Percentiles rank a stretch among this genome's conserved stretches.
Conservation (phyloP, 2,888 invertebrate species). For the Mystacides longicornis region DNA sequence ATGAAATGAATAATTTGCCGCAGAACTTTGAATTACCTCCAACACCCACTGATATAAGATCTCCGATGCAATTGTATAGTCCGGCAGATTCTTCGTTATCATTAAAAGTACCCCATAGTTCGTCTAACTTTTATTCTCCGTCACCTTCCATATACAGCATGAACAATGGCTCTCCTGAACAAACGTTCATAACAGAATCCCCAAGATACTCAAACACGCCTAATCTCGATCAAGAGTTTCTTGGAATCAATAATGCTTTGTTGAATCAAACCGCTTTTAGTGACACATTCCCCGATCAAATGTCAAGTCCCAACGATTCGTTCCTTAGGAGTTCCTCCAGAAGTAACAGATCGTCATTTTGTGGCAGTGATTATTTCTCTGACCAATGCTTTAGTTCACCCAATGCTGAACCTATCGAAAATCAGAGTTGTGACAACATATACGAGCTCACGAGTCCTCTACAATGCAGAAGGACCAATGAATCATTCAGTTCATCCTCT, state of each 20-base stretch:
- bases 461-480: constrained; percentile 8
- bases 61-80: constrained; percentile 4
- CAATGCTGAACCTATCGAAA: constrained; percentile 5
- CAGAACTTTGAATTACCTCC: neutral
- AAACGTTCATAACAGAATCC: neutral
- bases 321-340: neutral
- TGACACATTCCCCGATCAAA: neutral
- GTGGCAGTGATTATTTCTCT: constrained; percentile 1
- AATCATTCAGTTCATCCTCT: constrained; percentile 18
- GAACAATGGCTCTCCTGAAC: constrained; percentile 2
- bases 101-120: neutral
- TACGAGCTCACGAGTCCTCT: constrained; percentile 9
- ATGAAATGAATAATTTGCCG: neutral
- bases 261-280: neutral
- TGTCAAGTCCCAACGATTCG: neutral
- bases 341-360: constrained; percentile 1
- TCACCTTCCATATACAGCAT: constrained; percentile 3
- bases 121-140: neutral
- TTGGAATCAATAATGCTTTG: neutral
- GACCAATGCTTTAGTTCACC: constrained; percentile 11
- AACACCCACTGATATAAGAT: neutral
- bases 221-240: neutral
- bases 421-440: neutral
- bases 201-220: neutral
- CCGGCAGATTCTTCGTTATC: neutral